A percentile compares a stretch with the other conserved stretches of the same genome.
Conservation (phyloP, 2,888 invertebrate species). For the Tetrapedia diversipes region DNA sequence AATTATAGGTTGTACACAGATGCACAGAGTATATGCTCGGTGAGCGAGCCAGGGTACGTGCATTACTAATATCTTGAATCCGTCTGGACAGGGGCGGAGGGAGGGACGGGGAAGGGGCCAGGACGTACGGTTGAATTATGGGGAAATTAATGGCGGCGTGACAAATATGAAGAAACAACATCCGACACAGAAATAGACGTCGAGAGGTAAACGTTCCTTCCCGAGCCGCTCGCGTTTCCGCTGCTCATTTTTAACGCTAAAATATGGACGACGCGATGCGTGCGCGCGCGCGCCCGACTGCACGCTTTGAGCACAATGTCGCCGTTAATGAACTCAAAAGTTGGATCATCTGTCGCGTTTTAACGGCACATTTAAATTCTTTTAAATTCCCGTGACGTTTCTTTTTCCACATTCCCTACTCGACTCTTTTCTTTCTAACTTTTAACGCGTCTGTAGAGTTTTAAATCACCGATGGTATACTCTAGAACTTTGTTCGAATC, state of each 20-base stretch:
- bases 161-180: slow-evolving; percentile 73
- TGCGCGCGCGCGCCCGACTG: neutral
- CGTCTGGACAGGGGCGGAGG: slow-evolving; percentile 45
- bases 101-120: slow-evolving; percentile 20
- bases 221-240: slow-evolving; percentile 40
- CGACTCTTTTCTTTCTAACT: neutral
- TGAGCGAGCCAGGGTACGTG: slow-evolving; percentile 46
- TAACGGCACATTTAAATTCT: slow-evolving; percentile 6
- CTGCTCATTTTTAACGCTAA: slow-evolving; percentile 56
- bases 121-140: slow-evolving; percentile 72
- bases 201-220: slow-evolving; percentile 53
- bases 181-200: slow-evolving; percentile 58
- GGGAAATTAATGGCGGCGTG: slow-evolving; percentile 73
- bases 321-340: slow-evolving; percentile 34
- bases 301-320: slow-evolving; percentile 27
- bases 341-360: slow-evolving; percentile 26
- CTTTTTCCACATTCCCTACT: neutral
- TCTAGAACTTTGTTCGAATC: too few species aligned
- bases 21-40: neutral
- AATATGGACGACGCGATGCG: slow-evolving; percentile 31
- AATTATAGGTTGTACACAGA: slow-evolving; percentile 72
- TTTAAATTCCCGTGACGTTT: neutral
- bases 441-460: too few species aligned
- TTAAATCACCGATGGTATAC: too few species aligned
- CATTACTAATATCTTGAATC: slow-evolving; percentile 74